Conservation (phyloP, 1,140 invertebrate genomes). For the Leptonema lineaticorne region DNA sequence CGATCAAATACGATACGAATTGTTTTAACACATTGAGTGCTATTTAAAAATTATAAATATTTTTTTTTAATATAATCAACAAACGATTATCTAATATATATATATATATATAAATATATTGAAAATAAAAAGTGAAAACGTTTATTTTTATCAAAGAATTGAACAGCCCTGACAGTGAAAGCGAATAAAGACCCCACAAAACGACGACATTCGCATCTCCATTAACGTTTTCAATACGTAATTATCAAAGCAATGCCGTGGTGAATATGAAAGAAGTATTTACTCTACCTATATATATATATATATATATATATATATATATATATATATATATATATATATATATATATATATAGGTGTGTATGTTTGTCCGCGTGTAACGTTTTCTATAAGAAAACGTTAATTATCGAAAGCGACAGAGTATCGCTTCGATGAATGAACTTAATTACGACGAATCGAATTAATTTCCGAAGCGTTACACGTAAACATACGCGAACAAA, state of each 20-base stretch:
- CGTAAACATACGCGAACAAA: too few relatives aligned
- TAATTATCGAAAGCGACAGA: not conserved
- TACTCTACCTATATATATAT: not conserved
- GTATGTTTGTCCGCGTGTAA: too few relatives aligned
- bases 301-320: not conserved
- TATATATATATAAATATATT: not conserved
- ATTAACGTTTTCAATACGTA: conserved; percentile 17
- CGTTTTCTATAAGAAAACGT: not conserved
- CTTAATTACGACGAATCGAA: not conserved
- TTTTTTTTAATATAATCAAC: too few relatives aligned
- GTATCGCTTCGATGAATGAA: not conserved
- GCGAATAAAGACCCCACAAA: too few relatives aligned
- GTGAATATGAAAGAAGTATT: conserved; percentile 6
- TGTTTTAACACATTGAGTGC: not conserved
- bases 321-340: too few relatives aligned
- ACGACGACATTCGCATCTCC: conserved; percentile 9
- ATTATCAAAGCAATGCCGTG: not conserved
- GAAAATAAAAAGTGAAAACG: too few relatives aligned
- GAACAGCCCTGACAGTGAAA: not conserved
- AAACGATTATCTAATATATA: not conserved
- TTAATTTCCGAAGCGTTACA: not conserved
- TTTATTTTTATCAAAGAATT: not conserved
- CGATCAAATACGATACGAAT: not conserved
- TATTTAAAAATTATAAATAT: not conserved
- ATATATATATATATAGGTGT: too few relatives aligned